Conservation (phyloP, 2,797 vertebrate genomes). For the Cuniculus paca region DNA sequence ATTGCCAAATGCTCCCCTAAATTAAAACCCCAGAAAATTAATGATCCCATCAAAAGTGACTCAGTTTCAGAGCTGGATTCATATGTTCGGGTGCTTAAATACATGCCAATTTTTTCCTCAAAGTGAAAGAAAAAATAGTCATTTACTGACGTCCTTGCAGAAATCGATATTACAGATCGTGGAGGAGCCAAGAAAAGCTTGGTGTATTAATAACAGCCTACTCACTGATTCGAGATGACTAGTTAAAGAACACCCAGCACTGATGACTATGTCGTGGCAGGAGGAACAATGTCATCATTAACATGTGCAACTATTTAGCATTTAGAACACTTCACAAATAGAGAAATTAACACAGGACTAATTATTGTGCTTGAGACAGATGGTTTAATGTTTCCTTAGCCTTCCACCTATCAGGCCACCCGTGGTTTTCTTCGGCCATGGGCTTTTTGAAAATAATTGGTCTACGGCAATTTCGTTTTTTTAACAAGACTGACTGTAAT, state of each 20-base stretch:
- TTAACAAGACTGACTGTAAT: slow-evolving; percentile 67
- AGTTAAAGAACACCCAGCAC: slow-evolving; percentile 55
- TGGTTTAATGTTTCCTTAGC: slow-evolving; percentile 71
- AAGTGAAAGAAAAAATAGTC: slow-evolving; percentile 42
- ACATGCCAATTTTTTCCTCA: slow-evolving; percentile 33
- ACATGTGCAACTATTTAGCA: slow-evolving; percentile 68
- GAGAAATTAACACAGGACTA: slow-evolving; percentile 64
- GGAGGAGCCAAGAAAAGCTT: slow-evolving; percentile 38
- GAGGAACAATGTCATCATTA: slow-evolving; percentile 74
- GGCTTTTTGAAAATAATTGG: slow-evolving; percentile 72
- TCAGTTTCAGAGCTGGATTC: slow-evolving; percentile 68
- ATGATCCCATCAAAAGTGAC: slow-evolving; percentile 54
- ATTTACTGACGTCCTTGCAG: slow-evolving; percentile 68
- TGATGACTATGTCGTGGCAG: background rate
- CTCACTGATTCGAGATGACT: slow-evolving; percentile 60
- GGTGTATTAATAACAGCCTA: slow-evolving; percentile 65
- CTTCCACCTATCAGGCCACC: slow-evolving; percentile 69
- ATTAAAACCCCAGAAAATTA: slow-evolving; percentile 63
- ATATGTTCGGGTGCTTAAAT: slow-evolving; percentile 39
- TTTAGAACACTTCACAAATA: slow-evolving; percentile 70
- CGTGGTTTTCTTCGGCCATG: slow-evolving; percentile 63
- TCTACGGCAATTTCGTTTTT: slow-evolving; percentile 61
- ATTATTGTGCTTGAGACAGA: slow-evolving; percentile 66
- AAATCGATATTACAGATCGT: slow-evolving; percentile 68
- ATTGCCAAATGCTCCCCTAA: slow-evolving; percentile 37